Evolutionary conservation across 2,888 invertebrate species (phyloP), one percentile per base, ranked within the genome.

Genomic region (Andrena haemorrhoa): DNA sequence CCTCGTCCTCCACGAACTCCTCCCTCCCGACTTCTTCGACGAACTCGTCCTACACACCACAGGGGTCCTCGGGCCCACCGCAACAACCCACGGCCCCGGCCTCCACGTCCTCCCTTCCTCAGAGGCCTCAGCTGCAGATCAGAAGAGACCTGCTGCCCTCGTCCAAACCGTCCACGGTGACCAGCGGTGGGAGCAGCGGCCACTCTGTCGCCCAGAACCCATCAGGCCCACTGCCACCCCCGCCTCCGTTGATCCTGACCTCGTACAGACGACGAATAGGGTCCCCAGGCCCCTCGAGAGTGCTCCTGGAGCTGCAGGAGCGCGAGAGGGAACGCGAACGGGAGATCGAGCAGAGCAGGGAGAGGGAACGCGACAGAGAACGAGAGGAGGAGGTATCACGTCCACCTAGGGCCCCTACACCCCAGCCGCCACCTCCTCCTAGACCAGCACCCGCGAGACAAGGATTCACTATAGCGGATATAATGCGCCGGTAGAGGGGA

Each of bases 381-480:
- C 73, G 89, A 58, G 91, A 87, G 53, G 92, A 95, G 91, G 95
- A 95, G 89, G 94, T 94, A 60, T 94, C 86, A 1, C 86, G 91
- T 79, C 90, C 90, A 10, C 90, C 92, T 8, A 92, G 91, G 65
- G 92, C 91, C 29, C 92, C 92, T 4, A 93, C 93, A 63, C 94
- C 93, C 1, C 93, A 95, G 1, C 95, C 95, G 56, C 95, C 95
- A 26, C 95, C 95, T 79, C 95, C 95, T 60, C 95, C 95, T 0
- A 95, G 95, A 88, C 96, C 96, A 10, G 95, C 97, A 1, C 95
- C 95, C 4, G 95, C 95, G 87, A 97, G 97, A 91, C 97, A 97
- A 92, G 98, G 98, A 23, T 98, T 98, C 94, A 98, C 97, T 92
- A 98, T 98, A 95, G 98, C 97, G 92, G 98, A 98, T 89, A 98